These are phyloP conservation scores for Abramis brama DNA, from an alignment of 2,113 vertebrate species.

Conservation along the genomic window DNA sequence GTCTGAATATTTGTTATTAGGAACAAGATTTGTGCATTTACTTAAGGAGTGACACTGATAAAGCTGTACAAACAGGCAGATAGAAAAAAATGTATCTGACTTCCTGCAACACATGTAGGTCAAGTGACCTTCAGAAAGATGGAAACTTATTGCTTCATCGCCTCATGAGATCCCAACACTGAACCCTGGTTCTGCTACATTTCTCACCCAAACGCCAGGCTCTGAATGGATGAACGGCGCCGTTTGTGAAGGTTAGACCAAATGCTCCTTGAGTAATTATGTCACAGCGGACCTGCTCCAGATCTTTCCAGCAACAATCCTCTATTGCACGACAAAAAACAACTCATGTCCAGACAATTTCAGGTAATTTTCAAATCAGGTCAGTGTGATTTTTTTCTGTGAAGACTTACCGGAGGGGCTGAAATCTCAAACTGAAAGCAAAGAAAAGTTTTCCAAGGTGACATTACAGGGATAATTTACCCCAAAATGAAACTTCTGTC, in stretches of 20 bases:
- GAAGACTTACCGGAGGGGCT: background rate
- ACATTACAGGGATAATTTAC: background rate
- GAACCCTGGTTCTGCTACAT: conserved; percentile 40
- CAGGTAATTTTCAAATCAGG: background rate
- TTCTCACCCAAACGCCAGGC: conserved; percentile 34
- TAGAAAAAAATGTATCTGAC: background rate
- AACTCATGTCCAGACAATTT: conserved; percentile 15
- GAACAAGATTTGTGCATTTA: background rate
- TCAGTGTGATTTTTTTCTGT: background rate
- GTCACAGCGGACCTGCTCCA: conserved; percentile 10
- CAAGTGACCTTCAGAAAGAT: conserved; percentile 18
- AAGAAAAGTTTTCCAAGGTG: background rate
- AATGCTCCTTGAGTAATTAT: conserved; percentile 50
- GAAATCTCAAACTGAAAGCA: background rate
- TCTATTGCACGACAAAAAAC: conserved; percentile 7
- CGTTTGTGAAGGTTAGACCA: conserved; percentile 58
- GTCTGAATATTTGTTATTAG: background rate
- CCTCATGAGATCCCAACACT: conserved; percentile 17
- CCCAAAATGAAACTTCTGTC: background rate
- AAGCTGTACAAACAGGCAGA: background rate
- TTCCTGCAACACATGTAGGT: background rate
- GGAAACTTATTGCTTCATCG: conserved; percentile 15
- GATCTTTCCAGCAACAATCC: background rate
- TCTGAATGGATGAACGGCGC: conserved; percentile 51
- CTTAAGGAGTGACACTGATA: conserved; percentile 18